These are phyloP conservation scores for Brenthis ino DNA, from an alignment of 2,888 invertebrate species.

Conservation along the genomic window DNA sequence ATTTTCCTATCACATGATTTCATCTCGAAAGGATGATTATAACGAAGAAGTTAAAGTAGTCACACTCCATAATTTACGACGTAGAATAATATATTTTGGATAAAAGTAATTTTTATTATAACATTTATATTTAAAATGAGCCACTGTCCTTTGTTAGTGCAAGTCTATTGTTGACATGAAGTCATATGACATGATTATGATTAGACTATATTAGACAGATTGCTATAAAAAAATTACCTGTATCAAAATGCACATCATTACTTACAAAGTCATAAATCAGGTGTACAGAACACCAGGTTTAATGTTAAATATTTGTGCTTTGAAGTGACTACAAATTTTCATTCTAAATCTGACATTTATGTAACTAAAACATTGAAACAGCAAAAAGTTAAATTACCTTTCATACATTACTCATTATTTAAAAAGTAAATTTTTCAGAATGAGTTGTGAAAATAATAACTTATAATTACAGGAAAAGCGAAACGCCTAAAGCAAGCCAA, in stretches of 20 bases:
- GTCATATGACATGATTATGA: conserved; percentile 5
- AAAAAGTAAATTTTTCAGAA: too few relatives aligned
- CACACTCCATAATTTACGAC: background rate
- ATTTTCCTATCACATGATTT: conserved; percentile 32
- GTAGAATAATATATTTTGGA: background rate
- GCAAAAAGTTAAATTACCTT: too few relatives aligned
- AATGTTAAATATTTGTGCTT: too few relatives aligned
- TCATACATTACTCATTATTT: too few relatives aligned
- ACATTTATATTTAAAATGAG: background rate
- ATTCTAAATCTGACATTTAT: too few relatives aligned
- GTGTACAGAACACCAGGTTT: too few relatives aligned
- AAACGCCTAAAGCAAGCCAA: conserved; percentile 99
- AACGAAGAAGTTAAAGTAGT: background rate
- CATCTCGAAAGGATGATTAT: background rate
- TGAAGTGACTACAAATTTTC: too few relatives aligned
- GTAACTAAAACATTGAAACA: too few relatives aligned
- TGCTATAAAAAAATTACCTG: too few relatives aligned
- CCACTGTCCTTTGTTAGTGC: background rate
- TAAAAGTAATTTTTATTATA: background rate
- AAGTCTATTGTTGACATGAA: background rate
- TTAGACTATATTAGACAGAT: too few relatives aligned
- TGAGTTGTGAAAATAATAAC: background rate
- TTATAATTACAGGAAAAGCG: conserved; percentile 91
- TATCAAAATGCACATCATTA: too few relatives aligned
- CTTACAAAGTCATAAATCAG: too few relatives aligned